phyloP scores from a whole-genome alignment of 2,113 vertebrate species.

The Malurus alboscapulatus region DNA sequence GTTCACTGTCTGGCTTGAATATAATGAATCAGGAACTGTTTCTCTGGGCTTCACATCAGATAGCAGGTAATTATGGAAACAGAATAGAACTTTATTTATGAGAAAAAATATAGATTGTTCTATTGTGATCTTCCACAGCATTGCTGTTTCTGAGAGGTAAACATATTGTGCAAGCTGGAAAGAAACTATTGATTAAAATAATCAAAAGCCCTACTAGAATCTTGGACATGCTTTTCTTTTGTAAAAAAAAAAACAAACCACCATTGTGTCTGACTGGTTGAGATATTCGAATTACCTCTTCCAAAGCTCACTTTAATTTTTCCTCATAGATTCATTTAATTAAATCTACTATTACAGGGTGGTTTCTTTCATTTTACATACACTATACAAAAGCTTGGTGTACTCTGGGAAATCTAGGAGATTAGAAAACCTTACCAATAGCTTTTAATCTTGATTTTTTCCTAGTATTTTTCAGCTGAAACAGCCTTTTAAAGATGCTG shows the following conservation, averaged over 20 bases:
- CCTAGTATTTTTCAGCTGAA: not conserved
- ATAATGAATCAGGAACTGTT: not conserved
- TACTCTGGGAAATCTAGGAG: not conserved
- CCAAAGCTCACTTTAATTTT: not conserved
- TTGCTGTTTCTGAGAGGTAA: slow-evolving; percentile 1
- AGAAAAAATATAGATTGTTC: not conserved
- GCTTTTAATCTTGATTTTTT: not conserved
- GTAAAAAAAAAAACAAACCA: not conserved
- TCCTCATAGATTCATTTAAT: slow-evolving; percentile 6
- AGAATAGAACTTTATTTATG: slow-evolving; percentile 28
- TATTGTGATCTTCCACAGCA: slow-evolving; percentile 39
- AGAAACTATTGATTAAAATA: slow-evolving; percentile 39
- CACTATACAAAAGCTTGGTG: not conserved
- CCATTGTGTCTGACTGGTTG: not conserved
- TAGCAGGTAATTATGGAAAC: slow-evolving; percentile 50
- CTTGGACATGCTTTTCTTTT: not conserved
- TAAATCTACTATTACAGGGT: not conserved
- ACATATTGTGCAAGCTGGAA: slow-evolving; percentile 14
- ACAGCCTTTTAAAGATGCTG: not conserved
- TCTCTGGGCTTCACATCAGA: slow-evolving; percentile 9
- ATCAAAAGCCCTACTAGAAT: slow-evolving; percentile 10
- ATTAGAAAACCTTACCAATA: not conserved
- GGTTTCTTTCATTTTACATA: not conserved
- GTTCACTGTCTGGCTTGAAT: not conserved
- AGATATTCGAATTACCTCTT: not conserved